Percentiles rank a stretch among this genome's conserved stretches.
Conservation (phyloP, 1,140 invertebrate genomes). For the Lysiphlebus fabarum region DNA sequence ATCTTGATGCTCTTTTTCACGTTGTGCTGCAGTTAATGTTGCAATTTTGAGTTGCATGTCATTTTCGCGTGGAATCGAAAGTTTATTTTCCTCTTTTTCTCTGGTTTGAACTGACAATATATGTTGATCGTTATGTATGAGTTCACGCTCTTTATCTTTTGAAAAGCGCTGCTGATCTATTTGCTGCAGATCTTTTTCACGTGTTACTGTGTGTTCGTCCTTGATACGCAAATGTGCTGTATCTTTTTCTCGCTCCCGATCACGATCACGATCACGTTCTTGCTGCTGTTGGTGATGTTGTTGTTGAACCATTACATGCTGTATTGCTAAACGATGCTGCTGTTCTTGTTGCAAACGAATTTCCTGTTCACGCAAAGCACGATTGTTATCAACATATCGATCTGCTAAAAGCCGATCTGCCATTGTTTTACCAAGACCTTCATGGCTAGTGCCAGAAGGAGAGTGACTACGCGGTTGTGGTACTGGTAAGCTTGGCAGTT, state of each 20-base stretch:
- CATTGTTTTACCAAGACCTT: conserved; percentile 64
- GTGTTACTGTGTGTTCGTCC: conserved; percentile 45
- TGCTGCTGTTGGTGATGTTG: conserved; percentile 40
- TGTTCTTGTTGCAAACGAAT: conserved; percentile 46
- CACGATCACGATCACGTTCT: conserved; percentile 37
- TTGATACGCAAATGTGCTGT: conserved; percentile 44
- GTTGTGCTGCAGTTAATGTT: conserved; percentile 32
- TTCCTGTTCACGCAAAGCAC: conserved; percentile 45
- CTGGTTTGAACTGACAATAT: conserved; percentile 8
- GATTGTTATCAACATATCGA: conserved; percentile 45
- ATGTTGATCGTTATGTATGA: conserved; percentile 29
- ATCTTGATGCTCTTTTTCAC: conserved; percentile 44
- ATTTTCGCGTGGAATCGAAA: conserved; percentile 41
- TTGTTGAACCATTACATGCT: conserved; percentile 44
- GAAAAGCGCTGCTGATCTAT: conserved; percentile 30
- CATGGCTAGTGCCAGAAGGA: conserved; percentile 49
- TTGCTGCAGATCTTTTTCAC: conserved; percentile 32
- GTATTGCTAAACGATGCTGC: conserved; percentile 43
- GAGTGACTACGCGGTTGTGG: conserved; percentile 58
- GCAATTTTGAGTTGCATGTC: conserved; percentile 39
- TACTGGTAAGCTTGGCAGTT: conserved; percentile 79
- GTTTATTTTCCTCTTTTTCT: conserved; percentile 44
- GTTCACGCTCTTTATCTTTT: no score
- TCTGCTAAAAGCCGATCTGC: conserved; percentile 55
- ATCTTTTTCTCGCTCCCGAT: conserved; percentile 43